phyloP scores from a whole-genome alignment of 2,888 invertebrate species.

The Nebria salina region DNA sequence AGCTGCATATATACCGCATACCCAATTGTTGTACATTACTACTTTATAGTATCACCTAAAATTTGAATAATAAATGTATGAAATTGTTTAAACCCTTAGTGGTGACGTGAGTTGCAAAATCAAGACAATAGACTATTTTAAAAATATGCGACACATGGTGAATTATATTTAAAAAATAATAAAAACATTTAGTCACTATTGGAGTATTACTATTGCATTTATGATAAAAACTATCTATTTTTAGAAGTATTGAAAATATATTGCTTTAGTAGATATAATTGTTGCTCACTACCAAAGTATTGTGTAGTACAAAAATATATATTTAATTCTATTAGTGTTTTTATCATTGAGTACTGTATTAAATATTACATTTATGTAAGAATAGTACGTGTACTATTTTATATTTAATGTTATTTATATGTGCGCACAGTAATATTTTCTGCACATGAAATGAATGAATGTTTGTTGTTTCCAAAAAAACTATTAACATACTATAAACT shows the following conservation, averaged over 20 bases:
- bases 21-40: no score
- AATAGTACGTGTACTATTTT: constrained; percentile 13
- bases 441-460: constrained; percentile 35
- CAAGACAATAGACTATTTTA: no score
- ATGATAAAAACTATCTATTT: not conserved
- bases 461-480: constrained; percentile 23
- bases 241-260: not conserved
- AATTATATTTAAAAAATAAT: not conserved
- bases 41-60: no score
- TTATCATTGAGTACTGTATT: not conserved
- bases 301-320: constrained; percentile 29
- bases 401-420: constrained; percentile 37
- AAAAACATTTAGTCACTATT: not conserved
- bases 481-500: constrained; percentile 14
- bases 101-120: no score
- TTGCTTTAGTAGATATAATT: constrained; percentile 8
- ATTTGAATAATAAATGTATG: no score
- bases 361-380: constrained; percentile 4
- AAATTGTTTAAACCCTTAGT: no score
- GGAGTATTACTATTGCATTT: not conserved
- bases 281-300: constrained; percentile 45
- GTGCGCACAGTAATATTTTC: constrained; percentile 38
- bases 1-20: no score
- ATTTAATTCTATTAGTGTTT: constrained; percentile 23
- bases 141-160: no score